Evolutionary conservation across 2,797 vertebrate species (phyloP), one percentile per base, ranked within the genome.

Genomic region (Semaprochilodus insignis): DNA sequence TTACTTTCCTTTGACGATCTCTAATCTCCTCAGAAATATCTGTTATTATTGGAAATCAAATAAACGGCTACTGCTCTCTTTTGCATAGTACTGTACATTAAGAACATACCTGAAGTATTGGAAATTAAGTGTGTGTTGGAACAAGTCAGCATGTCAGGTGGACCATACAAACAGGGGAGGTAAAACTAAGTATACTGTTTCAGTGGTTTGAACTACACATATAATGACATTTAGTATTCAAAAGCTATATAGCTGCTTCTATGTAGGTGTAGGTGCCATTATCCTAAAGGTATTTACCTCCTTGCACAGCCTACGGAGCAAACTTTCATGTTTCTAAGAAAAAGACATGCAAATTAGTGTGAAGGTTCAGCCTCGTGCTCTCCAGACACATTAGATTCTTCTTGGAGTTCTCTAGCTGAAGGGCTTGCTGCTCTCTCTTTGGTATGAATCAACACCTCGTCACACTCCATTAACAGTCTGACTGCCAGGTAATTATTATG

Each of bases 401-500:
- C 78, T 82, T 78, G 36, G 34, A 84, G 78, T 83, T 80, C 81
- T 74, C 57, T 85, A 59, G 87, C 85, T 85, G 85, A 86, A 85
- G 87, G 87, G 85, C 78, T 78, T 62, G 71, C 71, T 63, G 60
- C 13, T 36, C 80, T 88, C 83, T 72, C 83, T 80, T 81, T 74
- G 27, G 57, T 86, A 81, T 85, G 81, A 86, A 87, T 87, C 88
- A 89, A 89, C 88, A 87, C 88, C 83, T 86, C 81, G 83, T 89
- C 88, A 89, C 86, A 83, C 80, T 81, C 83, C 72, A 89, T 87
- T 87, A 89, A 81, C 81, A 75, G 81, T 81, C 85, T 83, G 85
- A 88, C 85, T 88, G 85, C 85, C 85, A 88, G 87, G 85, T 83
- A 88, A 88, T 88, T 88, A 88, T 88, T 85, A 85, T 87, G 77